Evolutionary conservation across 2,797 vertebrate species (phyloP), one percentile per base, ranked within the genome.

Genomic region (Melanotaenia boesemani): DNA sequence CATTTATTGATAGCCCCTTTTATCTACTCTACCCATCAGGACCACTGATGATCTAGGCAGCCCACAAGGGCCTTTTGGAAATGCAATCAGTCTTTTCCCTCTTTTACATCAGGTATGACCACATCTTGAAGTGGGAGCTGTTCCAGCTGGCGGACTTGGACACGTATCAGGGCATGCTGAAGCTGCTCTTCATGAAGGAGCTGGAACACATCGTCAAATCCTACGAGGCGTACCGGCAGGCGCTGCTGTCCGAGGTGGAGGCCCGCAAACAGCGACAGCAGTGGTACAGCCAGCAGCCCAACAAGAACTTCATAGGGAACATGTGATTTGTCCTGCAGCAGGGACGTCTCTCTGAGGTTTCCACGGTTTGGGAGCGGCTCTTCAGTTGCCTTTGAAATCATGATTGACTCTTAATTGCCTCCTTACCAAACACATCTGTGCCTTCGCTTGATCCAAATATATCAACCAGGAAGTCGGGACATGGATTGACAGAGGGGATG

Each of bases 131-230:
- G 93, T 99, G 98, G 98, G 98, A 98, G 90, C 93, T 99, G 86
- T 99, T 99, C 94, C 98, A 99, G 93, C 93, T 99, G 89, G 97
- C 97, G 0, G 98, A 99, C 92, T 84, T 99, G 94, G 98, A 99
- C 91, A 99, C 97, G 0, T 99, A 99, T 90, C 98, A 99, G 95
- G 97, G 98, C 10, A 99, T 99, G 97, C 92, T 99, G 83, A 99
- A 99, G 94, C 94, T 99, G 93, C 96, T 99, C 58, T 99, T 99
- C 93, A 99, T 99, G 98, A 99, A 99, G 91, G 98, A 99, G 93
- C 95, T 99, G 94, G 98, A 99, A 68, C 95, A 96, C 72, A 99
- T 98, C 37, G 98, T 99, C 74, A 99, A 99, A 86, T 96, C 97
- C n/a, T 99, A 99, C 65, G 98, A 99, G 89, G 97, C 96, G 0